Evolutionary conservation across 2,888 invertebrate genomes (phyloP), one percentile per base, ranked within the genome.

Genomic region (Morpho deidamia): DNA sequence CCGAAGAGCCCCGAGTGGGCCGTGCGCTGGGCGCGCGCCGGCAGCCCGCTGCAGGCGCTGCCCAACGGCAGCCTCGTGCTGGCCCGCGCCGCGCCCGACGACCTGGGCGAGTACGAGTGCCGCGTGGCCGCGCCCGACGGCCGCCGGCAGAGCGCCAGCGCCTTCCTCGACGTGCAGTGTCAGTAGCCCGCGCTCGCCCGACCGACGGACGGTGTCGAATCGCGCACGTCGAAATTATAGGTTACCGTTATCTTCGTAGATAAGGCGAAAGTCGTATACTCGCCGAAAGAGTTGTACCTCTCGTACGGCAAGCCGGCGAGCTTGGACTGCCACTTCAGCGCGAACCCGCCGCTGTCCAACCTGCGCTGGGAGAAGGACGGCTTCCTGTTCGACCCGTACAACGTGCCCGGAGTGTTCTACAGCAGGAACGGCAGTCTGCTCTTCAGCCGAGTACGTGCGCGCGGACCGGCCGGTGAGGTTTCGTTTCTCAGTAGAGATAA

Each of bases 331-430:
- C 96, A 97, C 79, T 96, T 96, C 74, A 93, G 96, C 68, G 95
- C 97, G 7, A 98, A 97, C 88, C 98, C 98, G 11, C 96, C 97
- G 8, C 89, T 97, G 63, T 95, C 95, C 49, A 95, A 95, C 74
- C 90, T 97, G 54, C 93, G 96, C 62, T 98, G 98, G 98, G 96
- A 96, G 77, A 97, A 97, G 79, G 97, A 98, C 76, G 96, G 96
- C 11, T 94, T 96, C 67, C 92, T 96, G 1, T 97, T 95, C 78
- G 96, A 97, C 76, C 96, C 97, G 0, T 96, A 95, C 86, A 96
- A 96, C 78, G 96, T 96, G 43, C 96, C 93, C 62, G 96, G 96
- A 11, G 96, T 97, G 0, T 95, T 95, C 76, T 95, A 94, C 74
- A 92, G 95, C 70, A 90, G 93, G 68, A 97, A 97, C 78, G 97